Base-by-base conservation (phyloP, 1,140 invertebrate genomes). In the Saccostrea glomerata region DNA sequence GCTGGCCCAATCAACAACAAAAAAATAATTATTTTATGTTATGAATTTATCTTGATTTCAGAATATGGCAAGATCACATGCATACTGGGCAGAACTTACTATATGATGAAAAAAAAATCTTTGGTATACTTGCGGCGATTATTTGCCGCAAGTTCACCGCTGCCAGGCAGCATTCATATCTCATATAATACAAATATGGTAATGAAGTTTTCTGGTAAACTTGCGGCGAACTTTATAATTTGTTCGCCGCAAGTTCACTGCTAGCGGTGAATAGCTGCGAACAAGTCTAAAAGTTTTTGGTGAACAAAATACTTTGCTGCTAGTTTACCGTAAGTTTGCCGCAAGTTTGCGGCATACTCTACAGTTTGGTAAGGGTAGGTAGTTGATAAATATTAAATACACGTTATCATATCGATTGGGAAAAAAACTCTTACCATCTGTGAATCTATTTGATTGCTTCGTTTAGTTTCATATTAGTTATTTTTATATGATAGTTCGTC, bases 311-410 rank as follows among this genome's bases (percentile, higher is more conserved):
- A 63, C 17, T 63, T 63, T 17, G 60, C 60, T 7, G 60, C 60
- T 63, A 63, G 15, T 63, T 63, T 63, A 63, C 13, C 20, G 60
- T 63, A 17, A 63, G 9, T 63, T 63, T 63, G 25, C 66, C 66
- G 23, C 23, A 70, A 70, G 66, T n/a, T 70, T 70, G 25, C 66
- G 17, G 66, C 66, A 70, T 5, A 70, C 66, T 70, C 17, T 25
- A 25, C 23, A 70, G 66, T 70, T 70, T 70, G 66, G 66, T 70
- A 70, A 70, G 66, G 66, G 66, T n/a, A n/a, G n/a, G n/a, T n/a
- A n/a, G n/a, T n/a, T n/a, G n/a, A n/a, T n/a, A n/a, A n/a, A n/a
- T n/a, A n/a, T n/a, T n/a, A n/a, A n/a, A n/a, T n/a, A n/a, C n/a
- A n/a, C n/a, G n/a, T n/a, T n/a, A n/a, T n/a, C n/a, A n/a, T n/a